Conservation (phyloP, 2,113 vertebrate species). For the Zapornia atra region DNA sequence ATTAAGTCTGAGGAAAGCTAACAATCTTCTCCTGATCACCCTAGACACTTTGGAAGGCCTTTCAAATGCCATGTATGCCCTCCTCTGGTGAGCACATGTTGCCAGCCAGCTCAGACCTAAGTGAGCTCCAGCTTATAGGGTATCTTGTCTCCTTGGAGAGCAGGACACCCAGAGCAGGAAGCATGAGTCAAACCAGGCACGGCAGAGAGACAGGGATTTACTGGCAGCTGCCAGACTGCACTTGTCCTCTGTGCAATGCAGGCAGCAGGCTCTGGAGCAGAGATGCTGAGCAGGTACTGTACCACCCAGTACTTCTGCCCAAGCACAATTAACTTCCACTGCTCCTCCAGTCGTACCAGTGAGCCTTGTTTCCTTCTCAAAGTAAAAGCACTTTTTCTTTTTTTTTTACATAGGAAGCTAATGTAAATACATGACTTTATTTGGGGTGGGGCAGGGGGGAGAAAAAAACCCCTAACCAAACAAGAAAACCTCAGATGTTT, state of each 20-base stretch:
- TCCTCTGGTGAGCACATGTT: background rate
- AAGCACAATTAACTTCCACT: background rate
- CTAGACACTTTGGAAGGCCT: background rate
- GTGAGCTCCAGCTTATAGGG: background rate
- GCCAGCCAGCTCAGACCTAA: background rate
- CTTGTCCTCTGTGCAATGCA: background rate
- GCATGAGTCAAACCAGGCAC: background rate
- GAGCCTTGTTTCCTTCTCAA: background rate
- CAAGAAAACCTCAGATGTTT: background rate
- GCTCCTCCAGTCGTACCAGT: background rate
- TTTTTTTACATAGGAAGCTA: background rate
- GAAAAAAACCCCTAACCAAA: no score
- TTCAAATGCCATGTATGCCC: background rate
- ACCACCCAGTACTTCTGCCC: background rate
- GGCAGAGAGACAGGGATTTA: background rate
- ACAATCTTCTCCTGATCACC: background rate
- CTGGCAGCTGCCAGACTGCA: background rate
- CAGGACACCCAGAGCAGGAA: background rate
- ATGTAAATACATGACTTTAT: background rate
- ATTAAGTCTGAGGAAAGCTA: background rate
- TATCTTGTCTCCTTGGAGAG: background rate
- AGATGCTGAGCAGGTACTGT: background rate
- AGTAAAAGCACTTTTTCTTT: background rate
- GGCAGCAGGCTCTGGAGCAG: background rate
- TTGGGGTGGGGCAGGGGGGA: accelerated